phyloP scores from a whole-genome alignment of 2,888 invertebrate genomes.

The Torymus auratus region DNA sequence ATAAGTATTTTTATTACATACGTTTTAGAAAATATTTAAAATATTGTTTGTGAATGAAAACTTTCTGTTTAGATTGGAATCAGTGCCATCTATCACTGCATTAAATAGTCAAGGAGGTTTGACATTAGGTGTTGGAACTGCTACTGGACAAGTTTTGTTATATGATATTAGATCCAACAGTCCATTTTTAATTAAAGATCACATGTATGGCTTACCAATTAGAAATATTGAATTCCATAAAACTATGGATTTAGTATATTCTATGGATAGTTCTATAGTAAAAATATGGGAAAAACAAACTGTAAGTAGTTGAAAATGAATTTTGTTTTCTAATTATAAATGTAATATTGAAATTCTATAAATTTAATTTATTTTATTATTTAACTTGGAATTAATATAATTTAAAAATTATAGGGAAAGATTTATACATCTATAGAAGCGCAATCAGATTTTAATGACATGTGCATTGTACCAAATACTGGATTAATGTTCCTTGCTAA shows the following conservation, averaged over 20 bases:
- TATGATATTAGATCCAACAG: conserved; percentile 96
- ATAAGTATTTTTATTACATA: conserved; percentile 26
- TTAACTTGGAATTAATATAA: not conserved
- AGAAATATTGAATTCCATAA: conserved; percentile 91
- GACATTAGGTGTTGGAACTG: conserved; percentile 93
- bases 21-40: conserved; percentile 4
- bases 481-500: conserved; percentile 96
- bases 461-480: conserved; percentile 92
- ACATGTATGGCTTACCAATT: conserved; percentile 95
- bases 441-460: conserved; percentile 88
- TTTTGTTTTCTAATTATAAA: too few relatives aligned
- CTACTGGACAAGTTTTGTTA: conserved; percentile 93
- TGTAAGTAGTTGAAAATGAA: conserved; percentile 76
- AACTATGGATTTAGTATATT: conserved; percentile 88
- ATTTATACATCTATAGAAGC: conserved; percentile 96
- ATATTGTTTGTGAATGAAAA: conserved; percentile 55
- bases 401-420: conserved; percentile 84
- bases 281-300: conserved; percentile 94
- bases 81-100: conserved; percentile 86
- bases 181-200: conserved; percentile 94
- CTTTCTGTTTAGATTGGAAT: conserved; percentile 79
- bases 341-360: not conserved
- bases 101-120: conserved; percentile 87
- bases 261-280: conserved; percentile 91
- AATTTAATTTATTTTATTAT: too few relatives aligned